Base-by-base conservation (phyloP, 2,888 invertebrate genomes). In the Ashinkailepas kermadecensis region DNA sequence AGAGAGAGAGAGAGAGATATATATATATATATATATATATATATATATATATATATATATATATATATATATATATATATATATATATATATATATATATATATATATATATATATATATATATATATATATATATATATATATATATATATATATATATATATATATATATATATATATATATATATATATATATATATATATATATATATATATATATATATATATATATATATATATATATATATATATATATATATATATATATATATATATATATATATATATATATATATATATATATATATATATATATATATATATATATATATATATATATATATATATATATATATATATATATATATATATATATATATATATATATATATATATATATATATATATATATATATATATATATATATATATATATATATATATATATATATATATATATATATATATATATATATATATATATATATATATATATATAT, bases 51-150 rank as follows among this genome's bases (percentile, higher is more conserved):
- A 78, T 56, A 56, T 56, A 78, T 78, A 78, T 78, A 78, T 78
- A 78, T 78, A 78, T 78, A 78, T 78, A 78, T 78, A 78, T 78
- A 78, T 78, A 78, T 78, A 78, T 78, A 78, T 78, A 78, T 78
- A 78, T 78, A 78, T 78, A 78, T 78, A 78, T 78, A 78, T 78
- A 15, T 78, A 78, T 78, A 78, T 78, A 15, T 78, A 78, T 78
- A 78, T 78, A 78, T 78, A 78, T 78, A 78, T 78, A 78, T 78
- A 39, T 39, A 39, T 39, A 39, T 39, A 39, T 39, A 39, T 39
- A 39, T 1, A 39, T 39, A 39, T 39, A 39, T 4, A 39, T 3
- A 3, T 39, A 39, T 4, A 39, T 39, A 39, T 4, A 39, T 3
- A 3, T 39, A 39, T 4, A 39, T 39, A 39, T 39, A 39, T 4